Conservation (phyloP, 1,140 invertebrate species). For the Bombus impatiens region DNA sequence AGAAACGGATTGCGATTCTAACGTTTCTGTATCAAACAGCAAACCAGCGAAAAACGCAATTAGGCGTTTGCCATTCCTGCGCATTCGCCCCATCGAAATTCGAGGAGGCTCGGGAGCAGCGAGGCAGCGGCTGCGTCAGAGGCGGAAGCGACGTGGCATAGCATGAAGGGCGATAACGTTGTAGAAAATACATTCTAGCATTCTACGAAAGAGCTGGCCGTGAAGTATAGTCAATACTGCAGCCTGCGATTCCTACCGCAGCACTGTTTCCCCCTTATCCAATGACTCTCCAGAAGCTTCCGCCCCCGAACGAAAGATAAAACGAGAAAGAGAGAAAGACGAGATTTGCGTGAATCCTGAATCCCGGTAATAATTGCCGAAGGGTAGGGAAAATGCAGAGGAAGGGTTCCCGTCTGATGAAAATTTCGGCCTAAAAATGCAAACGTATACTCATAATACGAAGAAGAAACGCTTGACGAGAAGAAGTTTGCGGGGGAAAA, state of each 20-base stretch:
- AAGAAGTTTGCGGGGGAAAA: not conserved
- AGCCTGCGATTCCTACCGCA: constrained; percentile 44
- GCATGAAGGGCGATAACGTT: constrained; percentile 64
- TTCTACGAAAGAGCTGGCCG: constrained; percentile 46
- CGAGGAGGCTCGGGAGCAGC: not conserved
- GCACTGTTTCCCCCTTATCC: constrained; percentile 53
- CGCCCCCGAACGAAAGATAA: constrained; percentile 42
- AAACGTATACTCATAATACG: constrained; percentile 31
- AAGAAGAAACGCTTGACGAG: not conserved
- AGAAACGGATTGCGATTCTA: not conserved
- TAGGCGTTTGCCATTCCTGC: constrained; percentile 15
- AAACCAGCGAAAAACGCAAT: constrained; percentile 2
- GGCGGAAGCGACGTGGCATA: constrained; percentile 1
- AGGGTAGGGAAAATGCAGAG: constrained; percentile 51
- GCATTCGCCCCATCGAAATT: constrained; percentile 23
- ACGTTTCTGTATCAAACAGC: not conserved
- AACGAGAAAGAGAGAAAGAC: constrained; percentile 41
- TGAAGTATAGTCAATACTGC: constrained; percentile 64
- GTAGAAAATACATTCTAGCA: constrained; percentile 62
- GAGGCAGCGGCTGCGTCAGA: not conserved
- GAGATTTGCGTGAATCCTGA: constrained; percentile 59
- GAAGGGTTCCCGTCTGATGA: constrained; percentile 58
- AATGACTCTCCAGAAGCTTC: constrained; percentile 40
- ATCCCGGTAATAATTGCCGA: constrained; percentile 62
- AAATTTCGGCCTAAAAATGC: constrained; percentile 54